These are phyloP conservation scores for Stomatorhinus walkeri DNA, from an alignment of 2,797 vertebrate species.

Conservation along the genomic window DNA sequence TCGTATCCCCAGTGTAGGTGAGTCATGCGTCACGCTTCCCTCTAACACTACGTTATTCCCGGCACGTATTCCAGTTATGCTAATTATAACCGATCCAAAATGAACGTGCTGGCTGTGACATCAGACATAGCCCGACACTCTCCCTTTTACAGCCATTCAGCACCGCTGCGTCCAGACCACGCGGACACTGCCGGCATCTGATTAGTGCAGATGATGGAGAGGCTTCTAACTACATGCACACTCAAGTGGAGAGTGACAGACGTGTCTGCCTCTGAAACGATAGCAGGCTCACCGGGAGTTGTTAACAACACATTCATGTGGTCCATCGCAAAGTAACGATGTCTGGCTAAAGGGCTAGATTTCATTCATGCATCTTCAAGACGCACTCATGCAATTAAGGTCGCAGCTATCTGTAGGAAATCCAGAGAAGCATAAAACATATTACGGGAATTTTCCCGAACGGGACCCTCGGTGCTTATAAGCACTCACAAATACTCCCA, in stretches of 20 bases:
- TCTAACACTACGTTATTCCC: background rate
- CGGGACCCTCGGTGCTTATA: background rate
- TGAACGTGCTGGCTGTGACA: background rate
- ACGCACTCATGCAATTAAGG: background rate
- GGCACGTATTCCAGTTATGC: background rate
- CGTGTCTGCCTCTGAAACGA: background rate
- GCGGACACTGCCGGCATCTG: background rate
- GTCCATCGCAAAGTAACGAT: background rate
- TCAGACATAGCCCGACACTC: background rate
- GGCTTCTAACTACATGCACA: background rate
- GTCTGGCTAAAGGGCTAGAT: background rate
- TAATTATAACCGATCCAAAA: constrained; percentile 19
- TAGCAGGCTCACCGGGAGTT: background rate
- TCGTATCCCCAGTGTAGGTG: background rate
- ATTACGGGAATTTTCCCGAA: background rate
- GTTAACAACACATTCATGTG: background rate
- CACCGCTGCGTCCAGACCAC: background rate
- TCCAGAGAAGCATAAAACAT: background rate
- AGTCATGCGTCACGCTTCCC: background rate
- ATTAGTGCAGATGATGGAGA: constrained; percentile 5
- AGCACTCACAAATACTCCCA: background rate
- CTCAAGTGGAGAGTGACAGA: constrained; percentile 13
- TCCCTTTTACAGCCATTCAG: background rate
- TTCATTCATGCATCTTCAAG: background rate
- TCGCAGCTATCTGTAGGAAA: background rate